A percentile compares a stretch with the other conserved stretches of the same genome.
These are phyloP conservation scores for Papio anubis DNA, from an alignment of 2,113 vertebrate genomes.

Conservation along the genomic window DNA sequence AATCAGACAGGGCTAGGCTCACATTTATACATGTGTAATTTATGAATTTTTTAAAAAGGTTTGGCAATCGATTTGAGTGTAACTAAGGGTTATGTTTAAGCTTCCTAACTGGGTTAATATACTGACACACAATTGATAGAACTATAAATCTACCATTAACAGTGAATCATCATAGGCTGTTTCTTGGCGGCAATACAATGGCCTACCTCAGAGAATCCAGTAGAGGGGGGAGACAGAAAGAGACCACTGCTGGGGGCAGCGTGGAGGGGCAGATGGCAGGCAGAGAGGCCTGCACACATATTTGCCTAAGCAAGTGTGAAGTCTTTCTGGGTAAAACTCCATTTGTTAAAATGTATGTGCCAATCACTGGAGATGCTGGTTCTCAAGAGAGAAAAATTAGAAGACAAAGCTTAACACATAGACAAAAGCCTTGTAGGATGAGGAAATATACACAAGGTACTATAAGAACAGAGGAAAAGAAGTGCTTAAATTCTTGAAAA, in stretches of 20 bases:
- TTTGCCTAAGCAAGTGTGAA: neutral
- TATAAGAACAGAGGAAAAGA: neutral
- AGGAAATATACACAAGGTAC: neutral
- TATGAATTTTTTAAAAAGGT: slow-evolving; percentile 47
- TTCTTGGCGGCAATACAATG: slow-evolving; percentile 22
- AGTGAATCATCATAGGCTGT: neutral
- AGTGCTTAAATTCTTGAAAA: neutral
- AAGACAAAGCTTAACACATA: neutral
- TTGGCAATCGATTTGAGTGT: slow-evolving; percentile 62
- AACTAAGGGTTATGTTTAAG: slow-evolving; percentile 67
- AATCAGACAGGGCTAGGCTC: slow-evolving; percentile 46
- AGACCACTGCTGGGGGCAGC: neutral
- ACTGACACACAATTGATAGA: slow-evolving; percentile 54
- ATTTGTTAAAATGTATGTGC: neutral
- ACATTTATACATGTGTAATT: slow-evolving; percentile 55
- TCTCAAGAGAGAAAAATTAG: neutral
- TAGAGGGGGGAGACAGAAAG: neutral
- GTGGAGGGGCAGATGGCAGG: neutral
- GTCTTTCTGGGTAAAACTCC: neutral
- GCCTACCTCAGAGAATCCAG: neutral
- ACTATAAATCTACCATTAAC: slow-evolving; percentile 64
- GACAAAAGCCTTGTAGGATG: neutral
- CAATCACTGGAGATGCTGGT: neutral
- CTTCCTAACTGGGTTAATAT: slow-evolving; percentile 66
- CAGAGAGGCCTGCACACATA: neutral